A percentile compares a stretch with the other conserved stretches of the same genome.
phyloP scores from a whole-genome alignment of 1,140 invertebrate species.

The Pogonognathellus flavescens region DNA sequence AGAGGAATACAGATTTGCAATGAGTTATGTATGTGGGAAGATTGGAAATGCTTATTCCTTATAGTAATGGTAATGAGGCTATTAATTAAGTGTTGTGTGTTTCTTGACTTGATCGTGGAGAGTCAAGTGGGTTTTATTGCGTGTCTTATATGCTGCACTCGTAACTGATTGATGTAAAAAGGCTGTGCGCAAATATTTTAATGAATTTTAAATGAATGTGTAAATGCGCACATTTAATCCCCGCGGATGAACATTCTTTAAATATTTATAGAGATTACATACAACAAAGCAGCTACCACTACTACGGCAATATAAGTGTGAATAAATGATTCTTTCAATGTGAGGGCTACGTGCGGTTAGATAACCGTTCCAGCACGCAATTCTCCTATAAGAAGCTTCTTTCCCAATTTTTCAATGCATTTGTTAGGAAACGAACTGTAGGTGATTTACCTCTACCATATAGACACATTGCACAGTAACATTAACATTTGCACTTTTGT shows the following conservation, averaged over 20 bases:
- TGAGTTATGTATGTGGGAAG: conserved; percentile 45
- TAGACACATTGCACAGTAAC: too few relatives aligned
- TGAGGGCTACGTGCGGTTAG: not conserved
- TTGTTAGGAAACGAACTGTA: too few relatives aligned
- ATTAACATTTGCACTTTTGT: too few relatives aligned
- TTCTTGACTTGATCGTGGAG: not conserved
- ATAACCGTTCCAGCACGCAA: conserved; percentile 25
- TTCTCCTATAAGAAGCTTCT: too few relatives aligned
- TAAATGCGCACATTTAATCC: not conserved
- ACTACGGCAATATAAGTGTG: not conserved
- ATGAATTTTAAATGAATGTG: not conserved
- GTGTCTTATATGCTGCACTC: too few relatives aligned
- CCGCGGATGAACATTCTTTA: not conserved
- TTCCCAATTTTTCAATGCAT: too few relatives aligned
- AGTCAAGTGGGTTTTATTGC: not conserved
- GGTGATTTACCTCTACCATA: too few relatives aligned
- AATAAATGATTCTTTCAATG: conserved; percentile 13
- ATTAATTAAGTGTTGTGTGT: conserved; percentile 39
- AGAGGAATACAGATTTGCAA: not conserved
- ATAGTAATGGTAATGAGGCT: conserved; percentile 42
- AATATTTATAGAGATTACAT: not conserved
- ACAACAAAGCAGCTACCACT: too few relatives aligned
- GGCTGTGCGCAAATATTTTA: not conserved
- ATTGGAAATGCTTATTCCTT: conserved; percentile 2
- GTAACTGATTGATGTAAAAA: not conserved